Base-by-base conservation (phyloP, 1,140 invertebrate species). In the Conus betulinus region DNA sequence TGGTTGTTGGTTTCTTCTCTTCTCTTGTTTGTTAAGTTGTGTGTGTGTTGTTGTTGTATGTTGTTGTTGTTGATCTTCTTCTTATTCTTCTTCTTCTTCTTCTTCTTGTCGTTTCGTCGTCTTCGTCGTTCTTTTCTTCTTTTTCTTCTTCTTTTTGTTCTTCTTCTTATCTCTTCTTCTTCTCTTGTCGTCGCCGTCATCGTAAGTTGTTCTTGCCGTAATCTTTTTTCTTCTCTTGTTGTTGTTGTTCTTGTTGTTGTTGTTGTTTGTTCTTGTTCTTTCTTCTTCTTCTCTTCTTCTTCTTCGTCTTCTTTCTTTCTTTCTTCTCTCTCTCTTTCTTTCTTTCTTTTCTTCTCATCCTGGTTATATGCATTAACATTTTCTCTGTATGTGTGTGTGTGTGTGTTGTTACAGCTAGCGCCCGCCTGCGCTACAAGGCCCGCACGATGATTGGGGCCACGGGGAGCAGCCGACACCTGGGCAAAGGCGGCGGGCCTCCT, bases 371-470 rank as follows among this genome's bases (percentile, higher is more conserved):
- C 39, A 39, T 63, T 63, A 63, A 63, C 4, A 4, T 20, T 63
- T 63, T 63, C 17, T 63, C 17, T 63, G 60, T 63, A 1, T 20
- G 0, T 20, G 82, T 89, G n/a, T n/a, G n/a, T n/a, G n/a, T n/a
- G n/a, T n/a, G n/a, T 83, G 81, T 88, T 84, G 76, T 91, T 91
- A 67, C 92, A 94, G 93, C 92, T 25, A 91, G 89, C 84, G 85
- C 89, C 63, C 89, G 92, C 88, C 90, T 93, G 52, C 92, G 91
- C 52, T 92, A 91, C 83, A 94, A 93, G 88, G 90, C 92, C 76
- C 90, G 88, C 82, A 93, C 88, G 67, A 94, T 94, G 94, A 94
- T 94, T 57, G 94, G 94, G 78, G 94, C 94, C 52, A 91, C 94
- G 76, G 94, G 92, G 60, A 94, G 93, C 90, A 94, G 93, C 90